These are phyloP conservation scores for Machaerirhynchus nigripectus DNA, from an alignment of 2,113 vertebrate genomes.

Conservation along the genomic window DNA sequence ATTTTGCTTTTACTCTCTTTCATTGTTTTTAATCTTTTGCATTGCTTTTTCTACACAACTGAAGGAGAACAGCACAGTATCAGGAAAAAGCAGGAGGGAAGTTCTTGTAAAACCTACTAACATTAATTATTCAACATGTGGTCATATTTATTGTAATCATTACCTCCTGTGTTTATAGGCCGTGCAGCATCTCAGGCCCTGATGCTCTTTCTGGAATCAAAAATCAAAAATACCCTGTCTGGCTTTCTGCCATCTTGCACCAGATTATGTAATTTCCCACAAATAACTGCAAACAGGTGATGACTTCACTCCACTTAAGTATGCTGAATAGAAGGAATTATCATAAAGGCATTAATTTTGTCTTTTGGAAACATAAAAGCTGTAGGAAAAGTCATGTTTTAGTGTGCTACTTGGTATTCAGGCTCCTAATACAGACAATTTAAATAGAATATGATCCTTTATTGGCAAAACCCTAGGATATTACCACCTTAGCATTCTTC, in stretches of 20 bases:
- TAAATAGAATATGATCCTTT: neutral
- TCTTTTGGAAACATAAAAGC: neutral
- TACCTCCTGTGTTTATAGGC: neutral
- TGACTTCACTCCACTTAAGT: neutral
- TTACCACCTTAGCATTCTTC: neutral
- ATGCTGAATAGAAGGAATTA: neutral
- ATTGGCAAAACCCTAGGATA: neutral
- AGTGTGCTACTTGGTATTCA: neutral
- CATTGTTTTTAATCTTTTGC: neutral
- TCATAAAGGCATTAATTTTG: neutral
- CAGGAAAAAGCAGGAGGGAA: neutral
- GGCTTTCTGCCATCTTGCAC: neutral
- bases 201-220: neutral
- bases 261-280: neutral
- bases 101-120: neutral
- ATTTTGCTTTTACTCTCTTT: neutral
- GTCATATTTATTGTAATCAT: neutral
- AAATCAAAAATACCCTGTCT: neutral
- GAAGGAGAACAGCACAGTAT: neutral
- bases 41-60: neutral
- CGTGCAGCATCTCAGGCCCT: neutral
- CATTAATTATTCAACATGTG: constrained; percentile 14
- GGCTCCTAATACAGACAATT: neutral
- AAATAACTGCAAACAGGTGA: neutral
- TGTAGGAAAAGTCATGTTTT: neutral